Base-by-base conservation (phyloP, 2,113 vertebrate genomes). In the Pogona vitticeps region DNA sequence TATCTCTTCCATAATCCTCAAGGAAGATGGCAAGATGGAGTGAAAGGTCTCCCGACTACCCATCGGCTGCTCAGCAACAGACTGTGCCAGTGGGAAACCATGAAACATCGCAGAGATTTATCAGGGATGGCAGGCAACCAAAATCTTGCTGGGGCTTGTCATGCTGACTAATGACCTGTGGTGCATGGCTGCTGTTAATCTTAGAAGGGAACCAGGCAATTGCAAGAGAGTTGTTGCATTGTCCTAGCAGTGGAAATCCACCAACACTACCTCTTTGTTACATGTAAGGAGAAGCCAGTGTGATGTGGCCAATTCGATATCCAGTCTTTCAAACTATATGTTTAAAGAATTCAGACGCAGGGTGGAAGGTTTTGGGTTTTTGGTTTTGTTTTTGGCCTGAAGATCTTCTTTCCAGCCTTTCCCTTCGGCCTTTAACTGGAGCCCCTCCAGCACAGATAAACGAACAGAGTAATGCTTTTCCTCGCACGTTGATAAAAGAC, bases 351-450 rank as follows among this genome's bases (percentile, higher is more conserved):
- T 2, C 0, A 2, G 33, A 40, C 46, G 10, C 5, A 52, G 46
- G 10, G 10, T 10, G 2, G 59, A n/a, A 2, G 7, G 2, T 1
- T 0, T 9, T 76, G n/a, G n/a, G n/a, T n/a, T n/a, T n/a, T n/a
- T n/a, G n/a, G n/a, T n/a, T n/a, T n/a, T n/a, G n/a, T 18, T 21
- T 36, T 2, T 3, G n/a, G 58, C 10, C 0, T 0, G 12, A n/a
- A 28, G 71, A 52, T 36, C 2, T 65, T 26, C 38, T 42, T 18
- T 20, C 61, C 15, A 18, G 38, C 26, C 36, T 21, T 42, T 42
- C 67, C 71, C 18, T 65, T 42, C 2, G 38, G 14, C 79, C 14
- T 80, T 80, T 14, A n/a, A n/a, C 76, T 31, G 31, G 13, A 77
- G 28, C 18, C 28, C 31, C 40, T 31, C 61, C 56, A 38, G 67